A percentile compares a stretch with the other conserved stretches of the same genome.
Conservation (phyloP, 2,797 vertebrate genomes). For the Uromys caudimaculatus region DNA sequence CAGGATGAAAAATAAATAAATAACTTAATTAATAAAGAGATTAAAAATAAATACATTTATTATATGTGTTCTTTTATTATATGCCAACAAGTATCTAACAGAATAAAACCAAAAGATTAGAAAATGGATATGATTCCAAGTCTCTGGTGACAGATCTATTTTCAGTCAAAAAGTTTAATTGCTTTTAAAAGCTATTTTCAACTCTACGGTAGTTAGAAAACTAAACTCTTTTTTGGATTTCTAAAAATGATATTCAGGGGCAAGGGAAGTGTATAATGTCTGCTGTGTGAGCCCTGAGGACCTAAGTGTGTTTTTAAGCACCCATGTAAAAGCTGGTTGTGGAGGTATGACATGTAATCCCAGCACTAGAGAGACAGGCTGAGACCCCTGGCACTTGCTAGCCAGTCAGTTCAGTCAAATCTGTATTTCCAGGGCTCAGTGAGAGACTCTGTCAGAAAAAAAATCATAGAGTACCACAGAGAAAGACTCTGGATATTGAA, state of each 20-base stretch:
- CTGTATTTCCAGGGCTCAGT: not conserved
- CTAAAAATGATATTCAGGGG: not conserved
- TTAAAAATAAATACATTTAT: not conserved
- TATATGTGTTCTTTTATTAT: not conserved
- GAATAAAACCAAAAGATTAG: not conserved
- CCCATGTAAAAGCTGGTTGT: not conserved
- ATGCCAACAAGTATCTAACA: not conserved
- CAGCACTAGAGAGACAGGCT: not conserved
- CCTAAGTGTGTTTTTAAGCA: not conserved
- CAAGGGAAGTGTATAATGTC: not conserved
- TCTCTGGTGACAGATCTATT: conserved; percentile 1
- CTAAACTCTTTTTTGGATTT: not conserved
- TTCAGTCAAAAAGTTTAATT: not conserved
- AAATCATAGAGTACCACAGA: not conserved
- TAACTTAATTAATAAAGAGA: not conserved
- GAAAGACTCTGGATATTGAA: not conserved
- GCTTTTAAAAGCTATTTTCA: not conserved
- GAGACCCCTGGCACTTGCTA: not conserved
- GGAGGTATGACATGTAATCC: not conserved
- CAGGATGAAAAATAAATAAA: not conserved
- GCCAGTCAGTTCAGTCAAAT: not conserved
- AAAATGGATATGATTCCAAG: not conserved
- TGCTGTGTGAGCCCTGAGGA: not conserved
- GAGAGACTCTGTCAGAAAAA: not conserved
- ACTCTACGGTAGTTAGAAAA: conserved; percentile 47